These are phyloP conservation scores for Drosophila murphyi DNA, from an alignment of 1,140 invertebrate species.

Conservation along the genomic window DNA sequence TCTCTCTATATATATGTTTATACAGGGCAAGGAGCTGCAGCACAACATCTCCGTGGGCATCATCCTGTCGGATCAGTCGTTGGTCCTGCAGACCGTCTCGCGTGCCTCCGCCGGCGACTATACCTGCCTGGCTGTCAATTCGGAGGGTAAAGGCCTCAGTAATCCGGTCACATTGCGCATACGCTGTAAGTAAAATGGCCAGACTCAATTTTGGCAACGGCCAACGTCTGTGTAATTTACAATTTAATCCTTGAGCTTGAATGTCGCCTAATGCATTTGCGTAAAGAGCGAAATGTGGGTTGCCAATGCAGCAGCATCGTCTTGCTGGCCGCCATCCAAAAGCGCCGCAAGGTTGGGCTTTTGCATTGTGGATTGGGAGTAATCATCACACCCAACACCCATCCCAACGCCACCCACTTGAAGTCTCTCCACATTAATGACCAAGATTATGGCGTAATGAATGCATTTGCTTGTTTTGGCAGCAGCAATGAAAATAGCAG, in stretches of 20 bases:
- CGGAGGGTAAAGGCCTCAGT: slow-evolving; percentile 92
- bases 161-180: slow-evolving; percentile 91
- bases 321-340: slow-evolving; percentile 65
- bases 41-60: slow-evolving; percentile 91
- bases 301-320: slow-evolving; percentile 13
- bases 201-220: slow-evolving; percentile 67
- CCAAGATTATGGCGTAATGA: slow-evolving; percentile 81
- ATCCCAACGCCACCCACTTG: background rate
- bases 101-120: slow-evolving; percentile 91
- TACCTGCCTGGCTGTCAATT: slow-evolving; percentile 92
- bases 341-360: slow-evolving; percentile 46
- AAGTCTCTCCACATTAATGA: slow-evolving; percentile 66
- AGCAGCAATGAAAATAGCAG: slow-evolving; percentile 38
- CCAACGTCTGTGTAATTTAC: slow-evolving; percentile 77
- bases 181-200: slow-evolving; percentile 89
- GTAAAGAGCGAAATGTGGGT: slow-evolving; percentile 25
- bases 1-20: background rate
- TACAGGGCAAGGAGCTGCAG: slow-evolving; percentile 90
- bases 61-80: slow-evolving; percentile 92
- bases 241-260: slow-evolving; percentile 81
- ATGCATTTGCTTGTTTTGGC: slow-evolving; percentile 67
- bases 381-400: background rate
- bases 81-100: slow-evolving; percentile 93
- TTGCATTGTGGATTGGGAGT: slow-evolving; percentile 4
- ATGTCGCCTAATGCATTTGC: slow-evolving; percentile 78